These are phyloP conservation scores for Protobothrops flavoviridis DNA, from an alignment of 2,113 vertebrate genomes.

Conservation along the genomic window DNA sequence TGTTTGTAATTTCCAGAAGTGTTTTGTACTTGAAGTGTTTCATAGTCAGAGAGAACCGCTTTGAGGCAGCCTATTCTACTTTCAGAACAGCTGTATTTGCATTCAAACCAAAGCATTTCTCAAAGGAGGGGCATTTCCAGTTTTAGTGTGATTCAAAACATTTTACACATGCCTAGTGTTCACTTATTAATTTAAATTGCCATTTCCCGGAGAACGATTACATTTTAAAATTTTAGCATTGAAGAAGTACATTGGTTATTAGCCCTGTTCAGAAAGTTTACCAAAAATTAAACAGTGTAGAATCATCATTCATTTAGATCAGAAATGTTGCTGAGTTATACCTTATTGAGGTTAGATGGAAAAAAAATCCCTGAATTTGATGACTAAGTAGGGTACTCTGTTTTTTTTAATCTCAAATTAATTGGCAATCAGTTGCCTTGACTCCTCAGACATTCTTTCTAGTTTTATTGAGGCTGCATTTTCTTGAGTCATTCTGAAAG, in stretches of 20 bases:
- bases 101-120: not conserved
- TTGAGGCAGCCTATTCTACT: not conserved
- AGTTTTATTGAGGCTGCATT: not conserved
- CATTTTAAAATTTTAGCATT: not conserved
- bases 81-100: not conserved
- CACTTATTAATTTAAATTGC: not conserved
- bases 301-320: not conserved
- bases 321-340: fast-evolving
- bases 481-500: conserved; percentile 12
- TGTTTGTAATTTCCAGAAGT: not conserved
- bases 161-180: not conserved
- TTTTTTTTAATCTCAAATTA: not conserved
- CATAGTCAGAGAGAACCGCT: not conserved
- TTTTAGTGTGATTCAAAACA: not conserved
- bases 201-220: not conserved
- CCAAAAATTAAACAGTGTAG: not conserved
- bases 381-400: not conserved
- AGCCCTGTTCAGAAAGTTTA: not conserved
- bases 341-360: not conserved
- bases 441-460: not conserved
- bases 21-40: not conserved
- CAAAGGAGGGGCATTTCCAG: not conserved
- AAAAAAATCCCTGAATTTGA: not conserved
- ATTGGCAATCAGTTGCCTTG: not conserved
- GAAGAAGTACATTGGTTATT: not conserved